These are phyloP conservation scores for Cotesia congregata DNA, from an alignment of 2,888 invertebrate genomes.

Conservation along the genomic window DNA sequence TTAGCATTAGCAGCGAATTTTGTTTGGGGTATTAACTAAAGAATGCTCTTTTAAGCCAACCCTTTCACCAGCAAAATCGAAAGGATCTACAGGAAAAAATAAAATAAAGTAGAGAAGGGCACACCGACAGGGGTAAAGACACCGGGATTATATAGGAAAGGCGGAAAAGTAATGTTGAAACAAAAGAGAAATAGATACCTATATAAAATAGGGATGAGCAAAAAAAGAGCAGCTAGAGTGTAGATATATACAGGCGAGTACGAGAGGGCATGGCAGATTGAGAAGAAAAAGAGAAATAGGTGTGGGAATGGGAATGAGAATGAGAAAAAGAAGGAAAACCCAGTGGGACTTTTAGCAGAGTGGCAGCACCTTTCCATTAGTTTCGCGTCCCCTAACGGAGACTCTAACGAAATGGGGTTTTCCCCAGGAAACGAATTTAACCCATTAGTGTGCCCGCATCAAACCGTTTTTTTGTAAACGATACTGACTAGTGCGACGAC, in stretches of 20 bases:
- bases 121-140: neutral
- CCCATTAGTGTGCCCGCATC: conserved; percentile 48
- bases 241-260: conserved; percentile 46
- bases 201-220: neutral
- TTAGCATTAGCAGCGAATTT: neutral
- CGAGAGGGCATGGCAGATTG: conserved; percentile 38
- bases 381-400: conserved; percentile 43
- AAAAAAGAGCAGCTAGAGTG: conserved; percentile 27
- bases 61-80: neutral
- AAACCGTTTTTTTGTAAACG: conserved; percentile 37
- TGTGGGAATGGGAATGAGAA: conserved; percentile 21
- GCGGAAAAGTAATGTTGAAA: neutral
- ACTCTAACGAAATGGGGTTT: conserved; percentile 52
- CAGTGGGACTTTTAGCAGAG: conserved; percentile 52
- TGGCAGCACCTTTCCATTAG: conserved; percentile 52
- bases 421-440: conserved; percentile 54
- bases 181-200: neutral
- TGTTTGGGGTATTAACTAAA: neutral
- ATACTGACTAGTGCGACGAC: conserved; percentile 1
- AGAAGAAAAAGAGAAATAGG: conserved; percentile 23
- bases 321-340: conserved; percentile 37
- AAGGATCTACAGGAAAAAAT: neutral
- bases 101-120: neutral
- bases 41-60: neutral
- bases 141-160: neutral